These are phyloP conservation scores for Troglohyphantes excavatus DNA, from an alignment of 2,888 invertebrate species.

Conservation along the genomic window DNA sequence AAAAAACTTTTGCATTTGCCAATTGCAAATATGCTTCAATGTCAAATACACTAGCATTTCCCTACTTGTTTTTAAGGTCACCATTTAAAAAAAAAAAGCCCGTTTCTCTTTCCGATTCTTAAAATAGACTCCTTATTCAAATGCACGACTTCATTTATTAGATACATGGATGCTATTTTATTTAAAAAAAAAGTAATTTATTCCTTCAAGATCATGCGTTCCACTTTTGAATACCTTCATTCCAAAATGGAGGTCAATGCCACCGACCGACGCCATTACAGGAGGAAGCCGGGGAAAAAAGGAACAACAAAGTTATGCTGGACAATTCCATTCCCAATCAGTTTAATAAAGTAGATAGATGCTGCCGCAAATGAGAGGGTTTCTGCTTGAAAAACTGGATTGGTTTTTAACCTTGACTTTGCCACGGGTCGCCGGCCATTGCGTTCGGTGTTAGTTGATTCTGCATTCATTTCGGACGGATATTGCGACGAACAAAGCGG, in stretches of 20 bases:
- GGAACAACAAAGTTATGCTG: background rate
- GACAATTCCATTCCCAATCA: slow-evolving; percentile 2
- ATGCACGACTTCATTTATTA: no score
- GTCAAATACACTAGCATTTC: no score
- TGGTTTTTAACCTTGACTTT: slow-evolving; percentile 9
- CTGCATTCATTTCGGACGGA: background rate
- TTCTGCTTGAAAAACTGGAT: background rate
- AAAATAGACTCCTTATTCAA: no score
- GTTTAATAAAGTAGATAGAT: background rate
- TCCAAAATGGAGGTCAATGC: slow-evolving; percentile 1
- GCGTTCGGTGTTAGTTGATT: background rate
- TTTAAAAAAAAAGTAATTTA: no score
- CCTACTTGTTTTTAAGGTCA: no score
- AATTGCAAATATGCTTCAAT: no score
- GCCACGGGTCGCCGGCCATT: background rate
- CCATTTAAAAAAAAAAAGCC: no score
- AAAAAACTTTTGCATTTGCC: no score
- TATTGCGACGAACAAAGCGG: slow-evolving; percentile 12
- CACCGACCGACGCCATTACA: background rate
- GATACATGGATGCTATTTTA: no score
- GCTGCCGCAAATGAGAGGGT: background rate
- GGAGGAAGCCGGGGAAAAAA: background rate
- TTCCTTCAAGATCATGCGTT: background rate
- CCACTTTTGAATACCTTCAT: background rate
- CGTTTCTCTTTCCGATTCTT: no score